Percentiles rank a stretch among this genome's conserved stretches.
phyloP scores from a whole-genome alignment of 1,140 invertebrate genomes.

The Pararge aegeria region DNA sequence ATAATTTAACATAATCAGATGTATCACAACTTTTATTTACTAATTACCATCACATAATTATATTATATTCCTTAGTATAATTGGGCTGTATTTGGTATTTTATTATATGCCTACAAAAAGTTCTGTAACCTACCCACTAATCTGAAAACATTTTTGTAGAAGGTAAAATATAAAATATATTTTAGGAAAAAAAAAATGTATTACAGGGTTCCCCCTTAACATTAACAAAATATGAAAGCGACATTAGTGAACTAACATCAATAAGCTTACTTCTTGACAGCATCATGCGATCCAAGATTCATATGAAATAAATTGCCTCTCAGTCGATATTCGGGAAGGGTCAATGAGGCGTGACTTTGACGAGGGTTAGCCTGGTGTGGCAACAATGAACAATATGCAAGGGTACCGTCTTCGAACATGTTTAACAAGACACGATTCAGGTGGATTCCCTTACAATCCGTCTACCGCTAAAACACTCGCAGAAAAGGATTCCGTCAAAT shows the following conservation, averaged over 20 bases:
- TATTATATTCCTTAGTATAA: too few species aligned
- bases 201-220: too few species aligned
- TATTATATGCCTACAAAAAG: too few species aligned
- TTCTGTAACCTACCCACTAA: too few species aligned
- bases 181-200: too few species aligned
- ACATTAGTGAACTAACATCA: conserved; percentile 40
- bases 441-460: conserved; percentile 38
- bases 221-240: conserved; percentile 8
- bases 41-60: too few species aligned
- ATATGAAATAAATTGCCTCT: conserved; percentile 76
- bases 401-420: conserved; percentile 57
- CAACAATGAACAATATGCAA: conserved; percentile 68
- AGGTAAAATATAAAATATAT: too few species aligned
- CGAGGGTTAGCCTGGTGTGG: conserved; percentile 53
- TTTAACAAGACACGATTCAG: conserved; percentile 68
- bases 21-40: too few species aligned
- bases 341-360: conserved; percentile 77
- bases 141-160: too few species aligned
- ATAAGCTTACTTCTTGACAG: conserved; percentile 62
- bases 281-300: conserved; percentile 64
- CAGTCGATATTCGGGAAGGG: conserved; percentile 67
- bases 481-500: conserved; percentile 2
- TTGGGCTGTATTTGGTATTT: too few species aligned
- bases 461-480: conserved; percentile 16
- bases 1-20: too few species aligned